Base-by-base conservation (phyloP, 2,797 vertebrate species). In the Saguinus oedipus region DNA sequence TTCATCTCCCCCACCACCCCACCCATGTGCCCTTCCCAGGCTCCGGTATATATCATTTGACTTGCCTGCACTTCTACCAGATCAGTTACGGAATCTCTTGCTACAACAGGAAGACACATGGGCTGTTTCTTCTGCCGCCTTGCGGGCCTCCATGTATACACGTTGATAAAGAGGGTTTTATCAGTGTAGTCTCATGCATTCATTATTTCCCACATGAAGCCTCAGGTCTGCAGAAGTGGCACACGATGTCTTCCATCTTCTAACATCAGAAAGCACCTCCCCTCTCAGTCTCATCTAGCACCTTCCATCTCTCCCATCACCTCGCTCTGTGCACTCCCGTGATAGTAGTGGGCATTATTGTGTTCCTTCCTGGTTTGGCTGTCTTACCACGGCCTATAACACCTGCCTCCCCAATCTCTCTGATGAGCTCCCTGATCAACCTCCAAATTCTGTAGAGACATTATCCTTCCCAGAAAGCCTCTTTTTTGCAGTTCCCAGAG, bases 241-340 rank as follows among this genome's bases (percentile, higher is more conserved):
- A 1, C 1, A 5, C 4, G 0, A 1, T 19, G 27, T 33, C 30
- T 55, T 14, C n/a, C 8, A 1, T 15, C 72, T 50, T 14, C 26
- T 2, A 39, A 42, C n/a, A 2, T 36, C 24, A 33, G 44, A 27
- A 8, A 14, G 30, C 12, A n/a, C 24, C 5, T 36, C 1, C 3
- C 5, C 12, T 36, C 83, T 55, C 33, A 3, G 59, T 27, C 20
- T 86, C 8, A 11, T 13, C 24, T 2, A 4, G 11, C 4, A 8
- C 82, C 33, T 76, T 36, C 27, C 15, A 7, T 4, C 11, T 46
- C 12, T 10, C 13, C 5, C 33, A 2, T 5, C 0, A 2, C 7
- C 36, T 61, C 14, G 2, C 1, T 7, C 12, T 4, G 5, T 0
- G 1, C 0, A 22, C 3, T 50, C 42, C 55, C 4, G 57, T 1